Percentiles rank a stretch among this genome's conserved stretches.
These are phyloP conservation scores for Mayetiola destructor DNA, from an alignment of 2,888 invertebrate species.

Conservation along the genomic window DNA sequence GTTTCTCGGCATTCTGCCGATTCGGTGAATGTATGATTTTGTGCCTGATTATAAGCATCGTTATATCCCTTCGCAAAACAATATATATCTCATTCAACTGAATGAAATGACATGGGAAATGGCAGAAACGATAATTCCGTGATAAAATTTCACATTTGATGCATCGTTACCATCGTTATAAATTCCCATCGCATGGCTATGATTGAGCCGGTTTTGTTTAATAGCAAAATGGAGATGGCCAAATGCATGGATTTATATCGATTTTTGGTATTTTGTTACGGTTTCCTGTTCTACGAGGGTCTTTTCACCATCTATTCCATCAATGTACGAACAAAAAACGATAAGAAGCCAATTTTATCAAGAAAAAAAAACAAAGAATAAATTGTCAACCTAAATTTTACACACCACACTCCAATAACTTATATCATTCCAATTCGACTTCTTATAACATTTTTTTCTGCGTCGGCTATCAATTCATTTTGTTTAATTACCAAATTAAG, in stretches of 20 bases:
- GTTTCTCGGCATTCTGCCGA: no score
- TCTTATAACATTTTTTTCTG: no score
- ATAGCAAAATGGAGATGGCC: no score
- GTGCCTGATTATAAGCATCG: no score
- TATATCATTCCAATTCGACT: not conserved
- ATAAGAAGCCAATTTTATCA: no score
- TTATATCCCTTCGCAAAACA: no score
- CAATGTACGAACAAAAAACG: no score
- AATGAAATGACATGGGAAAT: slow-evolving; percentile 5
- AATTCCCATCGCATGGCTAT: no score
- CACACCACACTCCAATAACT: not conserved
- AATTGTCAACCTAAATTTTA: not conserved
- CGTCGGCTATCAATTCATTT: not conserved
- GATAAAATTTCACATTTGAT: not conserved
- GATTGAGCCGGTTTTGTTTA: slow-evolving; percentile 3
- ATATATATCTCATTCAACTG: no score
- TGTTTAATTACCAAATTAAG: slow-evolving; percentile 8
- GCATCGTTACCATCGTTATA: slow-evolving; percentile 5
- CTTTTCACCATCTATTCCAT: no score
- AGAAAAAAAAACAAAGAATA: not conserved
- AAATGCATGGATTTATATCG: not conserved
- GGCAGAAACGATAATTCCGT: not conserved
- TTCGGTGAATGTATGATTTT: no score
- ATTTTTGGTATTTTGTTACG: slow-evolving; percentile 8
- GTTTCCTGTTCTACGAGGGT: not conserved